Evolutionary conservation across 1,140 invertebrate genomes (phyloP), one percentile per base, ranked within the genome.

Genomic region (Drosophila lacertosa): DNA sequence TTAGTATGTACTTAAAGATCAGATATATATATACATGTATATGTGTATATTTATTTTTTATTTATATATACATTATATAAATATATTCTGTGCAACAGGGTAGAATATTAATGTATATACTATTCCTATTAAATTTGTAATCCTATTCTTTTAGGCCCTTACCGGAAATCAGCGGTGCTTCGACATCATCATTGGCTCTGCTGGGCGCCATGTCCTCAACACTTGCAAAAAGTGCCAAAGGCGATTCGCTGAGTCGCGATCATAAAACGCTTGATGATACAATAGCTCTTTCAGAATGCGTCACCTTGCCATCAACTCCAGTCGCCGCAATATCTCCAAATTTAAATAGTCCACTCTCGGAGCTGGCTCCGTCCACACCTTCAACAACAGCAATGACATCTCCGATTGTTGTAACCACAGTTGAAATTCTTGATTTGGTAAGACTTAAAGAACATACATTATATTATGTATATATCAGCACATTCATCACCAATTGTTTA

Each of bases 331-430:
- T 60, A 47, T 45, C 73, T n/a, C 65, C 73, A 18, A 65, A 58
- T 53, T 47, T 74, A 35, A 70, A 59, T 11, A 73, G 73, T 42
- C 77, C 81, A 20, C 50, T 76, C 5, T 81, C 77, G 39, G 81
- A 86, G 32, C 63, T 68, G 42, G 77, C 69, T 44, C 77, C 78
- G 53, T 77, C 74, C n/a, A 77, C 81, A 10, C 55, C 81, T 33
- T 84, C 80, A 54, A 80, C 81, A 9, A 65, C 50, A 51, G 73
- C 65, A 13, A 84, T 86, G 81, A 37, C 69, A 10, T 88, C 81
- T 2, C 77, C 81, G 1, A 74, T 77, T 37, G 47, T 86, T 10
- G 67, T 86, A 5, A 81, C 81, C 13, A 86, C 68, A 37, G 81
- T 70, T 6, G 77, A 74, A 54, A 81, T 84, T 54, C 76, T 69